Conservation (phyloP, 2,797 vertebrate genomes). For the Argya squamiceps region DNA sequence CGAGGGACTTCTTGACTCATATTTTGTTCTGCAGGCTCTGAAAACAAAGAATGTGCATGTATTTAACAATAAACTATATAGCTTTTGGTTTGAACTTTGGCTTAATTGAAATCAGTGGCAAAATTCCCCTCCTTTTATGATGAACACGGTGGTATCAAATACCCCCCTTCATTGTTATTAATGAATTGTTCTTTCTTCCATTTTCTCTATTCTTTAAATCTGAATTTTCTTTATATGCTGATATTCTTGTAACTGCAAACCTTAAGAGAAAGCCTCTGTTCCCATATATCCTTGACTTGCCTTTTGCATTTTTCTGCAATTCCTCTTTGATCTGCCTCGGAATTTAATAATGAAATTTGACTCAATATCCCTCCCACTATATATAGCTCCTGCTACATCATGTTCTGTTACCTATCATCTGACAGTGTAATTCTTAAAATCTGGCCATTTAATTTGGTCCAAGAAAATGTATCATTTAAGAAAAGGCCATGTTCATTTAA, state of each 20-base stretch:
- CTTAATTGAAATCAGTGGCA: conserved; percentile 54
- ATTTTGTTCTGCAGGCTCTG: conserved; percentile 71
- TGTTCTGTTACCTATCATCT: conserved; percentile 60
- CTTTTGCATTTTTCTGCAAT: conserved; percentile 47
- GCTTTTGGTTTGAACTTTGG: not conserved
- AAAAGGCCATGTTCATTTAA: conserved; percentile 25
- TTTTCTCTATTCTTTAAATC: conserved; percentile 24
- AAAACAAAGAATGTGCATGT: conserved; percentile 59
- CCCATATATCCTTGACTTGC: conserved; percentile 28
- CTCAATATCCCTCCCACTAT: conserved; percentile 19
- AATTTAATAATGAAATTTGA: conserved; percentile 51
- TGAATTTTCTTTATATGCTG: conserved; percentile 54
- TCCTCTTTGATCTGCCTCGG: conserved; percentile 38
- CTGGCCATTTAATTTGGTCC: conserved; percentile 60
- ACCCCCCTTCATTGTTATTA: not conserved
- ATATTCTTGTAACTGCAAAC: conserved; percentile 24
- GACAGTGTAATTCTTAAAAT: conserved; percentile 60
- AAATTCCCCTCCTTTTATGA: conserved; percentile 36
- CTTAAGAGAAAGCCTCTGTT: conserved; percentile 26
- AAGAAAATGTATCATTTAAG: conserved; percentile 54
- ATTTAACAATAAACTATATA: conserved; percentile 28
- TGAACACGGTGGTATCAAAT: conserved; percentile 15
- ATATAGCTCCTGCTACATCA: conserved; percentile 47
- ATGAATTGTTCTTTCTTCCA: conserved; percentile 35
- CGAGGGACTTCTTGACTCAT: conserved; percentile 62